Conservation (phyloP, 2,797 vertebrate species). For the Syndactyla subalaris region DNA sequence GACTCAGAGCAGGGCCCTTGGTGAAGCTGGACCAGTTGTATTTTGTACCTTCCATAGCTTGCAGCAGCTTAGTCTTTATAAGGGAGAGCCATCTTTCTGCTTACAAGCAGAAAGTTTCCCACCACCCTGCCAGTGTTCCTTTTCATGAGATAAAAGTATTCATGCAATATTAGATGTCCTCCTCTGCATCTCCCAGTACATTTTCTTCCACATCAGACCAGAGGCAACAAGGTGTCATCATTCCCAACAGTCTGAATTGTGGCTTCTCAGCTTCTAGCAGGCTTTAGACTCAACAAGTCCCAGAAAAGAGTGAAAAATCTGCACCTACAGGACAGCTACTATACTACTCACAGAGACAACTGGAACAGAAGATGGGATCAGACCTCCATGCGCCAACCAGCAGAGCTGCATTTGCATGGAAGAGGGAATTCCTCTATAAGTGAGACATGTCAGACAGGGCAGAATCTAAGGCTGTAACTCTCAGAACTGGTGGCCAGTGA, state of each 20-base stretch:
- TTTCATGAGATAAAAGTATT: not conserved
- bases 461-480: not conserved
- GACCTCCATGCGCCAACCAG: not conserved
- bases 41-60: not conserved
- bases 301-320: not conserved
- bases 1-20: not conserved
- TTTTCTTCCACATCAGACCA: not conserved
- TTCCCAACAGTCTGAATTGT: not conserved
- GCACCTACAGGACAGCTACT: not conserved
- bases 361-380: not conserved
- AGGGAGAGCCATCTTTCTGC: not conserved
- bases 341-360: not conserved
- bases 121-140: not conserved
- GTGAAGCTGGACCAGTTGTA: not conserved
- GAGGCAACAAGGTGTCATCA: not conserved
- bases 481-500: not conserved
- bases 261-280: not conserved
- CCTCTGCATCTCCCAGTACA: not conserved
- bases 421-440: not conserved
- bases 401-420: not conserved
- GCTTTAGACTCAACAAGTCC: not conserved
- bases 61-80: not conserved
- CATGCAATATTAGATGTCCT: not conserved
- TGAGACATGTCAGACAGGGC: not conserved
- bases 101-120: not conserved